A percentile compares a stretch with the other conserved stretches of the same genome.
Conservation (phyloP, 2,797 vertebrate species). For the Anabas testudineus region DNA sequence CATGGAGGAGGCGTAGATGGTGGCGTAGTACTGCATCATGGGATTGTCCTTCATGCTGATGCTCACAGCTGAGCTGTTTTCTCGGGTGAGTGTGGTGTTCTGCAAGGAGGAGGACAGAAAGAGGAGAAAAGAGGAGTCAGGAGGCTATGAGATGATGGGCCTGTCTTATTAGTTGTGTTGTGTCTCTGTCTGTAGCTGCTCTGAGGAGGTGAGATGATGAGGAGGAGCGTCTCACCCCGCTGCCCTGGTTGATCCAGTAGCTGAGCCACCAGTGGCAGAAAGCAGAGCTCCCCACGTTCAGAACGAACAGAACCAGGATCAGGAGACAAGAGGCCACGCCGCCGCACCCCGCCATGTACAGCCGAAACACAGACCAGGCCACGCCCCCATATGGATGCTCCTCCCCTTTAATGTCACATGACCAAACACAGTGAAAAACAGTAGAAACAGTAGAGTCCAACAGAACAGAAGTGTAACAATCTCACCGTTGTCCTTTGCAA, state of each 20-base stretch:
- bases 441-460: not conserved
- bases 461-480: fast-evolving
- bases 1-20: conserved; percentile 92
- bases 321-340: conserved; percentile 89
- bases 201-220: no score
- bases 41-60: conserved; percentile 93
- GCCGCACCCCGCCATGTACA: conserved; percentile 91
- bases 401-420: conserved; percentile 71
- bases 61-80: conserved; percentile 87
- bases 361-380: conserved; percentile 88
- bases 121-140: not conserved
- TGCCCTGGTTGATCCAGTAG: conserved; percentile 96
- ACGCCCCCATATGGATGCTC: conserved; percentile 90
- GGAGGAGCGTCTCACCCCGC: conserved; percentile 85
- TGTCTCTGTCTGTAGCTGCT: no score
- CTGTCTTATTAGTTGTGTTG: no score
- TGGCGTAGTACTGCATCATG: conserved; percentile 90
- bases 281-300: conserved; percentile 92
- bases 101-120: conserved; percentile 40
- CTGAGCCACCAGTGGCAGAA: conserved; percentile 97
- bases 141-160: not conserved
- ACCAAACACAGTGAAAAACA: conserved; percentile 1
- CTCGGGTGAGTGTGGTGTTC: conserved; percentile 85
- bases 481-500: conserved; percentile 88
- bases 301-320: conserved; percentile 89